phyloP scores from a whole-genome alignment of 2,888 invertebrate genomes.

The Cerceris ruficornis region DNA sequence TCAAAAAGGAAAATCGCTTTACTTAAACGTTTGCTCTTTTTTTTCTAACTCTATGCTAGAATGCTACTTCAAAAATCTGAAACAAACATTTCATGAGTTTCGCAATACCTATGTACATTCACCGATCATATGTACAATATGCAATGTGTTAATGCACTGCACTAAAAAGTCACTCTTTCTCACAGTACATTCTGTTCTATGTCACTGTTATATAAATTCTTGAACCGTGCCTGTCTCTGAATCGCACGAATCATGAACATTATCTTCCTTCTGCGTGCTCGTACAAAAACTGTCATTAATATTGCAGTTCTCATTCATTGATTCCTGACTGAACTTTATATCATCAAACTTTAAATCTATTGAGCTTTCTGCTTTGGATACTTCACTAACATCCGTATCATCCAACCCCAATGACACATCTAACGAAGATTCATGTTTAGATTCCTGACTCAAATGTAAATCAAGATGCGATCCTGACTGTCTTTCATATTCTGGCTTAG shows the following conservation, averaged over 20 bases:
- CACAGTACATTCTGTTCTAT: constrained; percentile 24
- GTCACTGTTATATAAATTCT: constrained; percentile 46
- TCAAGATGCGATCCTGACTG: constrained; percentile 3
- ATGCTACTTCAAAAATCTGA: constrained; percentile 30
- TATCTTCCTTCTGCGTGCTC: constrained; percentile 3
- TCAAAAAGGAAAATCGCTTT: constrained; percentile 28
- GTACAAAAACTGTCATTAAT: constrained; percentile 10
- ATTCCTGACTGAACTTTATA: constrained; percentile 51
- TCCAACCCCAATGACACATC: constrained; percentile 45
- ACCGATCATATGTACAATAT: constrained; percentile 42
- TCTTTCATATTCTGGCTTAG: constrained; percentile 6
- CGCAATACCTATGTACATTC: constrained; percentile 50
- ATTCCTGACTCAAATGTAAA: constrained; percentile 40
- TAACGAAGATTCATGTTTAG: constrained; percentile 41
- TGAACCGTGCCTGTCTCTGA: constrained; percentile 5
- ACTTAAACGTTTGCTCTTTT: constrained; percentile 20
- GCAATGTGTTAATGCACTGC: constrained; percentile 6
- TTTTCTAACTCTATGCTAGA: constrained; percentile 23
- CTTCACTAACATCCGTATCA: constrained; percentile 36
- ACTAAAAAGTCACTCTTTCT: constrained; percentile 3
- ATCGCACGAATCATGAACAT: background rate
- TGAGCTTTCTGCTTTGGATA: constrained; percentile 42
- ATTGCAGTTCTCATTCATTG: constrained; percentile 26
- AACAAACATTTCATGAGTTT: constrained; percentile 29
- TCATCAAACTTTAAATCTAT: constrained; percentile 48